phyloP scores from a whole-genome alignment of 2,888 invertebrate species.

The Smittia aterrima region DNA sequence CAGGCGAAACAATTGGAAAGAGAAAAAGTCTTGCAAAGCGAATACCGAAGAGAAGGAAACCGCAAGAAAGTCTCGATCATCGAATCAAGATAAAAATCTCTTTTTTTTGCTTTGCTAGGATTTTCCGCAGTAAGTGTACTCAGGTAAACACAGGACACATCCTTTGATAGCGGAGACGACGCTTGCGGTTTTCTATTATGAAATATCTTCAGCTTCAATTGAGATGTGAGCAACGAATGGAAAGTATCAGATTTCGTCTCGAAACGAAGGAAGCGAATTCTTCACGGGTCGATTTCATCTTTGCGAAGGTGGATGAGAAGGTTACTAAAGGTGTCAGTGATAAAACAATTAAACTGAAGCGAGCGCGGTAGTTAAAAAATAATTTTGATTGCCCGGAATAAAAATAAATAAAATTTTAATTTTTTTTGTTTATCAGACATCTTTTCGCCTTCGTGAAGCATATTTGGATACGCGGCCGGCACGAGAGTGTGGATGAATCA shows the following conservation, averaged over 20 bases:
- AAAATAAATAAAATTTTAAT: background rate
- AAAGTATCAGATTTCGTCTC: conserved; percentile 2
- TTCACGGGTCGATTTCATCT: background rate
- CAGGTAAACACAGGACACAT: background rate
- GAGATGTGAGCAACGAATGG: background rate
- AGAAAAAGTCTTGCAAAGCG: background rate
- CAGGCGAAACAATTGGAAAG: background rate
- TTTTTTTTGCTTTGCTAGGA: too few species aligned
- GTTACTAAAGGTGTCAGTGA: background rate
- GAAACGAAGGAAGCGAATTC: conserved; percentile 9
- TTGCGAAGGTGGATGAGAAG: background rate
- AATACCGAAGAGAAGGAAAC: conserved; percentile 5
- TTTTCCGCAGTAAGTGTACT: too few species aligned
- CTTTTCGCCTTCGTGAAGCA: too few species aligned
- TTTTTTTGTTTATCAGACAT: background rate
- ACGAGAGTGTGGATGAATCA: too few species aligned
- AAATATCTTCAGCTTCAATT: background rate
- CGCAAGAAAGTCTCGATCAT: conserved; percentile 9
- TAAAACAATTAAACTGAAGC: background rate
- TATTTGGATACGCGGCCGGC: too few species aligned
- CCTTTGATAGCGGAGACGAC: conserved; percentile 23
- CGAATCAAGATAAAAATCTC: background rate
- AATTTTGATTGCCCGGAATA: too few species aligned
- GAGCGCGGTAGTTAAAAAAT: too few species aligned
- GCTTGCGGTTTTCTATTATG: conserved; percentile 23